Conservation (phyloP, 2,113 vertebrate genomes). For the Aptenodytes patagonicus region DNA sequence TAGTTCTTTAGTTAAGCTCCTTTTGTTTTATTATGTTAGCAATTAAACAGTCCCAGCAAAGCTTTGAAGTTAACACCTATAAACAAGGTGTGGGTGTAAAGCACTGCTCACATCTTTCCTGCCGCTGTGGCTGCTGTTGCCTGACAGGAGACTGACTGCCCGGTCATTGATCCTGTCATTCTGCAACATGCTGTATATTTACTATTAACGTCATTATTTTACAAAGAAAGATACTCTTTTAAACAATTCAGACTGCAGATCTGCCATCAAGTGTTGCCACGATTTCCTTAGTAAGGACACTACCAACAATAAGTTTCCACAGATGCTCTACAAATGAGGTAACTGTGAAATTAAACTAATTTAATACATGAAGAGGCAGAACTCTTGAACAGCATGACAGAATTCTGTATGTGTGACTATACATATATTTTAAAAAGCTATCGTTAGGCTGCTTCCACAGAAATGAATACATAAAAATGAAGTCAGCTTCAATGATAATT, state of each 20-base stretch:
- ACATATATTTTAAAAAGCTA: not conserved
- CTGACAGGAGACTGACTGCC: not conserved
- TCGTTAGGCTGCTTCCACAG: not conserved
- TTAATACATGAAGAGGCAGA: not conserved
- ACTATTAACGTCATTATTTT: not conserved
- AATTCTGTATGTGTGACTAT: not conserved
- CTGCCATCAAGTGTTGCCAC: not conserved
- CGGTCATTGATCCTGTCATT: not conserved
- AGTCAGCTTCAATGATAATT: not conserved
- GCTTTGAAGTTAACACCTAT: not conserved
- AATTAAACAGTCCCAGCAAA: not conserved
- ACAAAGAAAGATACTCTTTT: not conserved
- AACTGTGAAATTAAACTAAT: not conserved
- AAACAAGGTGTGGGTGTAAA: conserved; percentile 14
- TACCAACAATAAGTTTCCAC: not conserved
- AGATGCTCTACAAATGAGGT: not conserved
- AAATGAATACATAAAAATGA: not conserved
- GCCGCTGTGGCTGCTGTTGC: not conserved
- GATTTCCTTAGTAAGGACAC: not conserved
- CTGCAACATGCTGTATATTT: not conserved
- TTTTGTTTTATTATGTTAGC: not conserved
- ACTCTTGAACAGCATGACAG: not conserved
- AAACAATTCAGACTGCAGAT: not conserved
- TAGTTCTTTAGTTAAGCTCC: not conserved
- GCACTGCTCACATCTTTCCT: not conserved